These are phyloP conservation scores for Diaprepes abbreviatus DNA, from an alignment of 2,888 invertebrate genomes.

Conservation along the genomic window DNA sequence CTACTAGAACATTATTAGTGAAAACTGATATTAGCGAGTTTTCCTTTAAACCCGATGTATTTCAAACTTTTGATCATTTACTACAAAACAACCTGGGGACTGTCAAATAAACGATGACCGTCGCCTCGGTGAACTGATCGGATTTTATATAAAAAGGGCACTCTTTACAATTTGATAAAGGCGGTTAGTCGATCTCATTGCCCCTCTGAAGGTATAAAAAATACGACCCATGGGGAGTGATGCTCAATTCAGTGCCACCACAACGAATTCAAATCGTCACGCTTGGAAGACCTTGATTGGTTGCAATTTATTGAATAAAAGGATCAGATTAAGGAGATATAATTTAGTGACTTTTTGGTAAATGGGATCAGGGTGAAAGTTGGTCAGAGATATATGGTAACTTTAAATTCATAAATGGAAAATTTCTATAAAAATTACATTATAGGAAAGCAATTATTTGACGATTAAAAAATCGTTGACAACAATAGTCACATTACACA, in stretches of 20 bases:
- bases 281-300: conserved; percentile 54
- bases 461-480: no score
- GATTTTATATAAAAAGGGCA: conserved; percentile 67
- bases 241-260: conserved; percentile 25
- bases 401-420: no score
- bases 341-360: neutral
- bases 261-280: conserved; percentile 61
- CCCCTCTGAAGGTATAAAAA: conserved; percentile 56
- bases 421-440: no score
- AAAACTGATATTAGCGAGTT: no score
- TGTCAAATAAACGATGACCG: conserved; percentile 61
- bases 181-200: conserved; percentile 64
- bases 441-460: no score
- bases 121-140: conserved; percentile 63
- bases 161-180: conserved; percentile 66
- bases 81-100: conserved; percentile 31
- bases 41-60: no score
- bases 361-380: no score
- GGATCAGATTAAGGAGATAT: conserved; percentile 25
- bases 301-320: conserved; percentile 30
- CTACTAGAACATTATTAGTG: no score
- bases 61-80: neutral
- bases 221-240: conserved; percentile 51
- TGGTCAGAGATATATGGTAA: no score
- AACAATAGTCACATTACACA: no score